Conservation (phyloP, 2,888 invertebrate genomes). For the Mongoloraphidia duomilia region DNA sequence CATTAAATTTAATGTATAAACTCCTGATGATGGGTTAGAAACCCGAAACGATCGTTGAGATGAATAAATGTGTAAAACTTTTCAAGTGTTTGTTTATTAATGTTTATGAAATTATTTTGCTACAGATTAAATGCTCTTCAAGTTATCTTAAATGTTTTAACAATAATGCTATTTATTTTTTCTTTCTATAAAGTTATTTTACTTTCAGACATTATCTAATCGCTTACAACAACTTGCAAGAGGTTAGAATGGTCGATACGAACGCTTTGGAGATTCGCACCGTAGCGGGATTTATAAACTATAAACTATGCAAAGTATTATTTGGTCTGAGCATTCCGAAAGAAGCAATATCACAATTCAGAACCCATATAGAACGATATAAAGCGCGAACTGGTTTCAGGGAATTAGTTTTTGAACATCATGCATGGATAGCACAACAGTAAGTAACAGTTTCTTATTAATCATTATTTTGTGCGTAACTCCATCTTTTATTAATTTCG, state of each 20-base stretch:
- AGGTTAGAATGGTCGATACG: constrained; percentile 76
- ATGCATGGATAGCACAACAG: constrained; percentile 91
- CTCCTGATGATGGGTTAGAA: too few species aligned
- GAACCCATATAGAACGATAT: constrained; percentile 82
- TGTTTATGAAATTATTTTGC: too few species aligned
- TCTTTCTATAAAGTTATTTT: too few species aligned
- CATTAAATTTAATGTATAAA: too few species aligned
- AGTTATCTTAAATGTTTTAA: too few species aligned
- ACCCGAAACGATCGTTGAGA: too few species aligned
- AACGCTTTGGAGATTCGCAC: constrained; percentile 89
- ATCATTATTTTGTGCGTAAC: too few species aligned
- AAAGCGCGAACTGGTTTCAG: constrained; percentile 65
- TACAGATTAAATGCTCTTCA: too few species aligned
- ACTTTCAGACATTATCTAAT: constrained; percentile 61
- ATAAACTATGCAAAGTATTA: constrained; percentile 84
- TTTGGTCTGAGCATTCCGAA: constrained; percentile 80
- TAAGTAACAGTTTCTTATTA: constrained; percentile 32
- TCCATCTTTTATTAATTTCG: too few species aligned
- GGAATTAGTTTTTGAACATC: constrained; percentile 84
- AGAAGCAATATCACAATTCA: constrained; percentile 90
- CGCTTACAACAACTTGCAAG: constrained; percentile 80
- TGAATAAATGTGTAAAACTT: too few species aligned
- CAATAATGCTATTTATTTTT: too few species aligned
- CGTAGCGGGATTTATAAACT: constrained; percentile 89
- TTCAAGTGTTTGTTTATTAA: too few species aligned